These are phyloP conservation scores for Hirtodrosophila cameraria DNA, from an alignment of 2,888 invertebrate genomes.

Conservation along the genomic window DNA sequence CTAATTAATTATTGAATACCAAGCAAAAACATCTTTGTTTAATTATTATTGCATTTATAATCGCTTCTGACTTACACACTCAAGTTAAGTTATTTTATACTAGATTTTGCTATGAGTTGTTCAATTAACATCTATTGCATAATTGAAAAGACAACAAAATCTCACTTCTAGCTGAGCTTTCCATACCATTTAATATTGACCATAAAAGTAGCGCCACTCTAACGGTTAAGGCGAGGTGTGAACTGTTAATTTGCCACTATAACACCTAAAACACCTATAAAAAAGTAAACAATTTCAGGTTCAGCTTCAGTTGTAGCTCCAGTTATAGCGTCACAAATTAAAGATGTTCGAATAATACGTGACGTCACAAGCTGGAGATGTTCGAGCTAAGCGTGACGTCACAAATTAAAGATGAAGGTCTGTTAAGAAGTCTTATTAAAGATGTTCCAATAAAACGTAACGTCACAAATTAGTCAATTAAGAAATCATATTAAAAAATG, in stretches of 20 bases:
- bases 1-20: background rate
- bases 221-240: slow-evolving; percentile 47
- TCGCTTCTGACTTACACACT: slow-evolving; percentile 24
- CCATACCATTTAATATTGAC: slow-evolving; percentile 1
- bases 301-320: slow-evolving; percentile 26
- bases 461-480: too few relatives aligned
- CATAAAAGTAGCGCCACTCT: slow-evolving; percentile 42
- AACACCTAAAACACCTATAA: slow-evolving; percentile 11
- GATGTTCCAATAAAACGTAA: too few relatives aligned
- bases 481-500: too few relatives aligned
- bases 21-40: slow-evolving; percentile 21
- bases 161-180: slow-evolving; percentile 18
- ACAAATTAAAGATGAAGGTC: too few relatives aligned
- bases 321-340: slow-evolving; percentile 15
- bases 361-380: slow-evolving; percentile 23
- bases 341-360: slow-evolving; percentile 7
- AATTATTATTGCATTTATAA: background rate
- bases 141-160: slow-evolving; percentile 58
- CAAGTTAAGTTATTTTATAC: slow-evolving; percentile 25
- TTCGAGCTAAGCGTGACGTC: too few relatives aligned
- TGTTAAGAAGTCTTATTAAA: too few relatives aligned
- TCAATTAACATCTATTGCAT: slow-evolving; percentile 56
- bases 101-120: slow-evolving; percentile 4
- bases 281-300: slow-evolving; percentile 15
- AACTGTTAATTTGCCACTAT: slow-evolving; percentile 39